Conservation (phyloP, 2,797 vertebrate genomes). For the Discoglossus pictus region DNA sequence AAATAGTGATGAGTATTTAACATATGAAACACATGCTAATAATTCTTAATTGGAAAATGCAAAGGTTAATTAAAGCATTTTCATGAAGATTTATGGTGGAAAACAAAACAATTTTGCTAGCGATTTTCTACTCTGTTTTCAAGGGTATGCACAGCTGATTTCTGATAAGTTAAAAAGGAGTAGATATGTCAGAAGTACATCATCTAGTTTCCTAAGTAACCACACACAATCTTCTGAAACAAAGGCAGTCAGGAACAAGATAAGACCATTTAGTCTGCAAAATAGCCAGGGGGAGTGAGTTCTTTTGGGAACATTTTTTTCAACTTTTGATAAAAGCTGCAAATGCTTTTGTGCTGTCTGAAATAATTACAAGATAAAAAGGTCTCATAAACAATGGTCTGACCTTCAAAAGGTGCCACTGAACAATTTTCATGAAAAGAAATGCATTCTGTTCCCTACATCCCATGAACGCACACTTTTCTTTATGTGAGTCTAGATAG, state of each 20-base stretch:
- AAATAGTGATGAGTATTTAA: no score
- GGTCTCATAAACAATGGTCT: constrained; percentile 17
- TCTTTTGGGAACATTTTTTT: constrained; percentile 28
- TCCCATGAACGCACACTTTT: background rate
- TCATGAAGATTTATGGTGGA: constrained; percentile 23
- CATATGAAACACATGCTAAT: no score
- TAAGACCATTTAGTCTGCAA: constrained; percentile 29
- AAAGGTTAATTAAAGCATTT: background rate
- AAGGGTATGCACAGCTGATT: constrained; percentile 10
- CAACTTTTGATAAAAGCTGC: constrained; percentile 28
- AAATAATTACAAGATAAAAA: constrained; percentile 49
- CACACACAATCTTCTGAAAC: constrained; percentile 22
- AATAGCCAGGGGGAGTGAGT: constrained; percentile 2
- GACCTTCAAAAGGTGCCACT: constrained; percentile 29
- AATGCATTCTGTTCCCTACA: background rate
- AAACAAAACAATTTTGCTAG: background rate
- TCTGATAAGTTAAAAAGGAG: constrained; percentile 16
- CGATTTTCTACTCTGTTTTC: background rate
- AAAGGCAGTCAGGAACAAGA: constrained; percentile 31
- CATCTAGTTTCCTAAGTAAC: constrained; percentile 21
- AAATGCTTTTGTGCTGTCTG: constrained; percentile 31
- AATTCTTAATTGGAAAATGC: constrained; percentile 25
- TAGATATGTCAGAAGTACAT: constrained; percentile 7
- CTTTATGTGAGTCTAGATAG: background rate
- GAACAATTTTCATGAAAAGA: background rate